These are phyloP conservation scores for Hypsibius dujardini DNA, from an alignment of 1,140 invertebrate species.

Conservation along the genomic window DNA sequence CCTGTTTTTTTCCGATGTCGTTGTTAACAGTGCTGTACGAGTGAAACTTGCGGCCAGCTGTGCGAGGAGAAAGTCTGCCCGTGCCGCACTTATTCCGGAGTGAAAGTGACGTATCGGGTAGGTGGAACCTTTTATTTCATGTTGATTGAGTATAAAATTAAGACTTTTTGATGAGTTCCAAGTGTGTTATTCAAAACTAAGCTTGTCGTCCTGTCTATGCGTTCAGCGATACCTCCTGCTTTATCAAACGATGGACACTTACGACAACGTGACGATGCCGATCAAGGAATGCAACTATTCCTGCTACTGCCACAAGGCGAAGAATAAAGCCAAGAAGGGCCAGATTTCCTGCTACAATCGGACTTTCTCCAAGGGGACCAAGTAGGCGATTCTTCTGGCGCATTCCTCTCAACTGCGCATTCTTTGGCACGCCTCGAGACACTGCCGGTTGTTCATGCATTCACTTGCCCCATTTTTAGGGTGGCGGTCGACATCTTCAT, in stretches of 20 bases:
- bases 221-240: slow-evolving; percentile 4
- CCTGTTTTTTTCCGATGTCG: no score
- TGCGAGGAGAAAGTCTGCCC: slow-evolving; percentile 8
- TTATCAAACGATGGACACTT: neutral
- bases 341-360: slow-evolving; percentile 12
- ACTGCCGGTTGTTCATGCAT: neutral
- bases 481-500: neutral
- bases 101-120: slow-evolving; percentile 5
- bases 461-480: neutral
- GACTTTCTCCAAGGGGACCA: neutral
- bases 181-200: no score
- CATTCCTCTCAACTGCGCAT: no score
- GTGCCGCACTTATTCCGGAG: neutral
- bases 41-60: neutral
- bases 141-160: no score
- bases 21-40: slow-evolving; percentile 2
- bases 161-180: no score
- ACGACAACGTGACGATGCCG: neutral
- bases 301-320: slow-evolving; percentile 13
- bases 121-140: neutral
- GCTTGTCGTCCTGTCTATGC: neutral
- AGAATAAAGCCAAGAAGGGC: neutral
- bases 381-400: no score
- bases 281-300: neutral
- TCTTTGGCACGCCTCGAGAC: neutral